A percentile compares a stretch with the other conserved stretches of the same genome.
These are phyloP conservation scores for Antheraea mylitta DNA, from an alignment of 1,140 invertebrate species.

Conservation along the genomic window DNA sequence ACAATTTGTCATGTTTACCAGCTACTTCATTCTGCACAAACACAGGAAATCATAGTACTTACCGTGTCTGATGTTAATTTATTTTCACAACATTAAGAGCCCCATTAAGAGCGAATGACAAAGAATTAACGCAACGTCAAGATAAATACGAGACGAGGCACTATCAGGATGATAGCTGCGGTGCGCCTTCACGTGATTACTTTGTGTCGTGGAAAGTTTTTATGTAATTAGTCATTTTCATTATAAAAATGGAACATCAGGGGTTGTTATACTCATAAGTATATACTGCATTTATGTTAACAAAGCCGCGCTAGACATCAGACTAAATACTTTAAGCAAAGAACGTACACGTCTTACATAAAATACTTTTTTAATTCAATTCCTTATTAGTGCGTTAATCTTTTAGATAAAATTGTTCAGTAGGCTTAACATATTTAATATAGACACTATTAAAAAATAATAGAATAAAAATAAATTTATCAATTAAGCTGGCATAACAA, in stretches of 20 bases:
- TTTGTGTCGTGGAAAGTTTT: constrained; percentile 49
- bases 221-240: constrained; percentile 38
- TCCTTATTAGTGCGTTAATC: neutral
- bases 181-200: constrained; percentile 1
- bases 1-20: neutral
- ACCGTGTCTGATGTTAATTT: constrained; percentile 40
- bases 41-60: constrained; percentile 33
- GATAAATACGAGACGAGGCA: constrained; percentile 39
- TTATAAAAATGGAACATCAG: constrained; percentile 1
- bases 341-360: neutral
- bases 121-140: constrained; percentile 33
- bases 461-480: neutral
- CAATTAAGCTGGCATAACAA: constrained; percentile 1
- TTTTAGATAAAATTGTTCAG: neutral
- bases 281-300: neutral
- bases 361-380: no score
- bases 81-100: constrained; percentile 25
- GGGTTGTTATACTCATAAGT: neutral
- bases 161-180: neutral
- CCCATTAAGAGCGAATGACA: constrained; percentile 18
- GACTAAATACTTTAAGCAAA: neutral
- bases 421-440: neutral
- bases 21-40: constrained; percentile 12
- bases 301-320: neutral
- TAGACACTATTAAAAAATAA: neutral